These are phyloP conservation scores for Lepeophtheirus salmonis DNA, from an alignment of 1,140 invertebrate genomes.

Conservation along the genomic window DNA sequence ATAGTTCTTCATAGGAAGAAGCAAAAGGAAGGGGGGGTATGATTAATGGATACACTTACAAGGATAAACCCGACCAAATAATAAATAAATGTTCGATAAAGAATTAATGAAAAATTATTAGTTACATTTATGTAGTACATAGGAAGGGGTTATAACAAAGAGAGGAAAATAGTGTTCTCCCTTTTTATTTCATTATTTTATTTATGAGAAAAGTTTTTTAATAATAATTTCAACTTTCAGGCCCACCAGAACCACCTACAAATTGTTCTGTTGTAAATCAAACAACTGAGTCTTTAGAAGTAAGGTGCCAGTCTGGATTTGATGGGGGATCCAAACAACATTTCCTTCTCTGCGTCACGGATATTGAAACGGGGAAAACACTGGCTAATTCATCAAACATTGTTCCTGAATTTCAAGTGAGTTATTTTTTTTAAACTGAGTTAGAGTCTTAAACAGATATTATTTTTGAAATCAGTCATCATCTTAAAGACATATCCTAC, in stretches of 20 bases:
- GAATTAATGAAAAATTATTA: neutral
- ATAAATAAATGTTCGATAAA: neutral
- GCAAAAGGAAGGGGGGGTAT: too few relatives aligned
- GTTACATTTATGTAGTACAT: neutral
- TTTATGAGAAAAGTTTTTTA: neutral
- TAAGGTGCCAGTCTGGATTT: conserved; percentile 51
- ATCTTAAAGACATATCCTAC: too few relatives aligned
- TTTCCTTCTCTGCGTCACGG: conserved; percentile 59
- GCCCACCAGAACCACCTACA: conserved; percentile 59
- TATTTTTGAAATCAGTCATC: too few relatives aligned
- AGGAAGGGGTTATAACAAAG: neutral
- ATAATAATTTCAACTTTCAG: conserved; percentile 40
- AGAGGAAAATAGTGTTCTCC: neutral
- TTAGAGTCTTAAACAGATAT: too few relatives aligned
- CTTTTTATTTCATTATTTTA: neutral
- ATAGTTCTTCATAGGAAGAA: too few relatives aligned
- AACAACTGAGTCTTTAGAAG: conserved; percentile 44
- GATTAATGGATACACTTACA: neutral
- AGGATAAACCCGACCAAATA: neutral
- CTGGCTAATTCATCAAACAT: conserved; percentile 10
- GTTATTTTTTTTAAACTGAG: conserved; percentile 19
- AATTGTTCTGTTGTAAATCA: conserved; percentile 68
- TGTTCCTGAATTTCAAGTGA: conserved; percentile 20
- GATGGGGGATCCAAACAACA: conserved; percentile 62
- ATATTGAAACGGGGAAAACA: conserved; percentile 27